phyloP scores from a whole-genome alignment of 2,797 vertebrate species.

The Acanthis flammea region DNA sequence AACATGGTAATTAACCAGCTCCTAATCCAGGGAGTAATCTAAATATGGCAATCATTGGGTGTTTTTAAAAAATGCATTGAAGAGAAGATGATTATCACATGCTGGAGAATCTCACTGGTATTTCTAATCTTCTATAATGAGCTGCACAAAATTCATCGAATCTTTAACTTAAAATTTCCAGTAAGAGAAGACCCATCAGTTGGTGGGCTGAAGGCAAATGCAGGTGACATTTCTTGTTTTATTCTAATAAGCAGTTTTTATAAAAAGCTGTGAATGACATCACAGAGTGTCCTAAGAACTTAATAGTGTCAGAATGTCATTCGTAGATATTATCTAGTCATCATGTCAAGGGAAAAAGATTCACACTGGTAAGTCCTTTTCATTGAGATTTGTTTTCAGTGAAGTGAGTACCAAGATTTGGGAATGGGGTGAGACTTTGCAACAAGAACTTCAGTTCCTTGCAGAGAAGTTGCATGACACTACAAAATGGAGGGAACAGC shows the following conservation, averaged over 20 bases:
- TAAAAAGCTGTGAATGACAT: background rate
- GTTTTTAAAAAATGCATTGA: background rate
- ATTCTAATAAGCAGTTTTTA: background rate
- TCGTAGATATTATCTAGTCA: background rate
- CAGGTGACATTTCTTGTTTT: background rate
- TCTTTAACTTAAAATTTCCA: background rate
- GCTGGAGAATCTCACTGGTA: background rate
- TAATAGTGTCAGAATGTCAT: background rate
- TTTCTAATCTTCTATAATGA: conserved; percentile 24
- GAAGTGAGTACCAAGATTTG: background rate
- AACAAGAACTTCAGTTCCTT: background rate
- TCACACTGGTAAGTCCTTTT: background rate
- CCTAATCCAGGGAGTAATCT: background rate
- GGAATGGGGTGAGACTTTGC: background rate
- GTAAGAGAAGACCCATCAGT: background rate
- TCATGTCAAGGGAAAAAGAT: background rate
- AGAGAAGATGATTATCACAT: conserved; percentile 18
- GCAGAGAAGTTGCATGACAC: background rate
- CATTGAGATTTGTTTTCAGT: background rate
- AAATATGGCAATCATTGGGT: background rate
- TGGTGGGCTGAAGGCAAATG: background rate
- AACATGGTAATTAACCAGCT: background rate
- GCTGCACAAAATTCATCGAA: background rate
- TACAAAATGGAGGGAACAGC: background rate
- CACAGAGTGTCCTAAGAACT: background rate